Evolutionary conservation across 2,797 vertebrate species (phyloP).

Genomic region (Amniataba percoides): DNA sequence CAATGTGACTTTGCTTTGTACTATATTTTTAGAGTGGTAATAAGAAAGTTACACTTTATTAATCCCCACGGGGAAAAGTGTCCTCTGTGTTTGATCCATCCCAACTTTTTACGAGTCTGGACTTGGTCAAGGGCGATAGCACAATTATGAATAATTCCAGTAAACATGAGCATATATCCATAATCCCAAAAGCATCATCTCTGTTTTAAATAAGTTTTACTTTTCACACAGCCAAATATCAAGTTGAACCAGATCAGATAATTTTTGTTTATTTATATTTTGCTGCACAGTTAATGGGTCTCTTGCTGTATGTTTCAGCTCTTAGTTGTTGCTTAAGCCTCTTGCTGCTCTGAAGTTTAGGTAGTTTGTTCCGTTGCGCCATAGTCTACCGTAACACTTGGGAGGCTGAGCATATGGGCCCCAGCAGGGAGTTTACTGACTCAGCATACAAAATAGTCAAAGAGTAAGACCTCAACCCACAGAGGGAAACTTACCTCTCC

Average conservation of each 20-base stretch:
- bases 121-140: slow-evolving; percentile 29
- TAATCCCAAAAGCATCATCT: neutral
- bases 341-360: neutral
- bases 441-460: neutral
- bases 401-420: neutral
- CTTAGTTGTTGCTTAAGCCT: neutral
- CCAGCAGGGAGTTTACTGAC: neutral
- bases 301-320: neutral
- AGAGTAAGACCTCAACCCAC: neutral
- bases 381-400: neutral
- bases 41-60: slow-evolving; percentile 32
- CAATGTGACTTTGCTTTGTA: slow-evolving; percentile 44
- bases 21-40: slow-evolving; percentile 18
- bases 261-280: slow-evolving; percentile 13
- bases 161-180: neutral
- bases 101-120: neutral
- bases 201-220: slow-evolving; percentile 10
- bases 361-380: neutral
- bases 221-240: neutral
- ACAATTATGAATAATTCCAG: slow-evolving; percentile 20
- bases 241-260: neutral
- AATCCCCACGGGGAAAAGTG: slow-evolving; percentile 12
- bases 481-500: neutral
- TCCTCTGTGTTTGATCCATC: slow-evolving; percentile 21
- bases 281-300: neutral